Evolutionary conservation across 2,888 invertebrate species (phyloP).

Genomic region (Terebella lapidaria): DNA sequence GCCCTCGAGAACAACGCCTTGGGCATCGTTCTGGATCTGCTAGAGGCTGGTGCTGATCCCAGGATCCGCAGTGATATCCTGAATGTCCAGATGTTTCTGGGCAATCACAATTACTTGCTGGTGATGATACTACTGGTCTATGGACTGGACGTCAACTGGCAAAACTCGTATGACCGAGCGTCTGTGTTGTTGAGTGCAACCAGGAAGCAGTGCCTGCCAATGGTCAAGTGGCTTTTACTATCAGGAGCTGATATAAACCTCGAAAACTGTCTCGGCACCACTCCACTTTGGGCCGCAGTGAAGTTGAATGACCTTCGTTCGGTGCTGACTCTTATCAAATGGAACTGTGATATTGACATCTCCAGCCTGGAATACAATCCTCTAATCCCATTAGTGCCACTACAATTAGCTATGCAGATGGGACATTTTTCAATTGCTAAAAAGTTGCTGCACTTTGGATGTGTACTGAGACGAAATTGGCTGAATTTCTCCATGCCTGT

Average conservation of each 20-base stretch:
- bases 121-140: slow-evolving; percentile 7
- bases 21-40: slow-evolving; percentile 10
- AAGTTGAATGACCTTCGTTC: slow-evolving; percentile 4
- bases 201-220: slow-evolving; percentile 3
- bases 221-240: slow-evolving; percentile 7
- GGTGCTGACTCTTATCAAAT: slow-evolving; percentile 6
- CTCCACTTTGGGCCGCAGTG: slow-evolving; percentile 19
- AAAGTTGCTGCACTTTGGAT: slow-evolving; percentile 7
- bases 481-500: background rate
- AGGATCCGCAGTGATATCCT: background rate
- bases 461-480: slow-evolving; percentile 8
- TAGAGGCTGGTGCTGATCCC: slow-evolving; percentile 10
- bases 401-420: slow-evolving; percentile 14
- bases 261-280: slow-evolving; percentile 13
- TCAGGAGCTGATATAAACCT: slow-evolving; percentile 12
- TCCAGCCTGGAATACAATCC: slow-evolving; percentile 8
- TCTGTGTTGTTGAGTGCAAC: slow-evolving; percentile 11
- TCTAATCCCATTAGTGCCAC: slow-evolving; percentile 9
- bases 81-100: background rate
- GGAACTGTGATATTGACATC: slow-evolving; percentile 12
- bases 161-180: slow-evolving; percentile 7
- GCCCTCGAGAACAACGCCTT: slow-evolving; percentile 6
- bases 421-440: slow-evolving; percentile 5
- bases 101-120: slow-evolving; percentile 2
- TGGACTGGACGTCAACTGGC: slow-evolving; percentile 9